Evolutionary conservation across 2,113 vertebrate species (phyloP).

Genomic region (Heterotis niloticus): DNA sequence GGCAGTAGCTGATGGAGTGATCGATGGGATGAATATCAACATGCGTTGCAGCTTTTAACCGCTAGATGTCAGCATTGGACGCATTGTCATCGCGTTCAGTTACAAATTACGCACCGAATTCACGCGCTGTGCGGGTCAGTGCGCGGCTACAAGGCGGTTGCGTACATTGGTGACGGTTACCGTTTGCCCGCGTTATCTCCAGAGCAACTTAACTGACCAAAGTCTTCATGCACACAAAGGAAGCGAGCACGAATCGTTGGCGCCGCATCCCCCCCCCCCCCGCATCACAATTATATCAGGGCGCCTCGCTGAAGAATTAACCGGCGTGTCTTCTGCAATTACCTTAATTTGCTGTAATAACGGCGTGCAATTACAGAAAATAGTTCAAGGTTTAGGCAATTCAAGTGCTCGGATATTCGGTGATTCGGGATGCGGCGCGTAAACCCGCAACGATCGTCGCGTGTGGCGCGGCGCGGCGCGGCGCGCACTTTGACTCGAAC

Average conservation of each 20-base stretch:
- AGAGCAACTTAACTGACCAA: not conserved
- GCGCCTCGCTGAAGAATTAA: conserved; percentile 47
- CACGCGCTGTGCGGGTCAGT: not conserved
- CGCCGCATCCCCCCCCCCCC: no score
- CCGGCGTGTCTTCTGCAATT: conserved; percentile 59
- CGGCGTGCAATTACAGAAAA: conserved; percentile 49
- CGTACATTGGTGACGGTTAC: not conserved
- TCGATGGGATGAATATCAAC: no score
- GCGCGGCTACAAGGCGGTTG: not conserved
- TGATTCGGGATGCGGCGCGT: no score
- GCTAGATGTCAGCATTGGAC: conserved; percentile 58
- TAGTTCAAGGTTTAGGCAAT: conserved; percentile 62
- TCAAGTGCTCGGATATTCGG: conserved; percentile 46
- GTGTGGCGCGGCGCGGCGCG: no score
- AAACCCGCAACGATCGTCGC: no score
- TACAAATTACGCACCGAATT: not conserved
- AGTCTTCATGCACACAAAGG: not conserved
- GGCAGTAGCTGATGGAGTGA: no score
- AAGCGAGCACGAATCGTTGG: no score
- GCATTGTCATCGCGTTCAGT: conserved; percentile 12
- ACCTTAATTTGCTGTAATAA: conserved; percentile 63
- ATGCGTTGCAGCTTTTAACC: conserved; percentile 24
- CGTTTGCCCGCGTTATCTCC: not conserved
- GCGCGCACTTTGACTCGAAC: no score
- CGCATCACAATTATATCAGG: not conserved